These are phyloP conservation scores for Loris lydekkerianus DNA, from an alignment of 2,797 vertebrate genomes.

Conservation along the genomic window DNA sequence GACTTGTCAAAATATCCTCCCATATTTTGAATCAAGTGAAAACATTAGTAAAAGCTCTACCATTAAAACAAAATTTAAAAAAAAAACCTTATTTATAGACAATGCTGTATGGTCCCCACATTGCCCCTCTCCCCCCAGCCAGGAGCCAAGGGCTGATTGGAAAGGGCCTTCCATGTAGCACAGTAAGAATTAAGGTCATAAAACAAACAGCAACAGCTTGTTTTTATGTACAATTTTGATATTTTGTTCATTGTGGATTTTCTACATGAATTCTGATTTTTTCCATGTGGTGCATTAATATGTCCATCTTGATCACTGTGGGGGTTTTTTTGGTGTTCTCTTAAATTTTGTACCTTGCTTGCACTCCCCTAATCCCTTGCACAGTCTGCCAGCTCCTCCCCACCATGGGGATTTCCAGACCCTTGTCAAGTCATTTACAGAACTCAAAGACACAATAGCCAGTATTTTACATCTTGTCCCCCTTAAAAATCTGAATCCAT, in stretches of 20 bases:
- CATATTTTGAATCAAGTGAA: neutral
- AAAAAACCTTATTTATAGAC: neutral
- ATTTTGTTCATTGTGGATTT: neutral
- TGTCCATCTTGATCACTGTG: neutral
- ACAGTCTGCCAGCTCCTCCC: neutral
- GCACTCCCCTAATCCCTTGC: neutral
- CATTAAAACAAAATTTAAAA: neutral
- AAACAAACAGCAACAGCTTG: neutral
- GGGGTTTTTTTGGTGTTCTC: neutral
- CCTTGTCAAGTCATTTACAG: neutral
- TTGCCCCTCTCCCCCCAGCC: too few species aligned
- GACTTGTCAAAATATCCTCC: neutral
- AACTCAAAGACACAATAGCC: neutral
- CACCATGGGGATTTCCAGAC: neutral
- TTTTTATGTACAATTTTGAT: neutral
- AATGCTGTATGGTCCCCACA: neutral
- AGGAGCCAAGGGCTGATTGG: neutral
- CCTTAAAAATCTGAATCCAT: neutral
- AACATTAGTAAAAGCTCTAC: neutral
- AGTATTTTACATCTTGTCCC: neutral
- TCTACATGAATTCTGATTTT: neutral
- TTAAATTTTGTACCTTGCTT: neutral
- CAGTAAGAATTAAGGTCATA: neutral
- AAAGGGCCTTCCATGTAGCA: neutral
- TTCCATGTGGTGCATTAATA: neutral